Base-by-base conservation (phyloP, 2,888 invertebrate genomes). In the Uropetala carovei region DNA sequence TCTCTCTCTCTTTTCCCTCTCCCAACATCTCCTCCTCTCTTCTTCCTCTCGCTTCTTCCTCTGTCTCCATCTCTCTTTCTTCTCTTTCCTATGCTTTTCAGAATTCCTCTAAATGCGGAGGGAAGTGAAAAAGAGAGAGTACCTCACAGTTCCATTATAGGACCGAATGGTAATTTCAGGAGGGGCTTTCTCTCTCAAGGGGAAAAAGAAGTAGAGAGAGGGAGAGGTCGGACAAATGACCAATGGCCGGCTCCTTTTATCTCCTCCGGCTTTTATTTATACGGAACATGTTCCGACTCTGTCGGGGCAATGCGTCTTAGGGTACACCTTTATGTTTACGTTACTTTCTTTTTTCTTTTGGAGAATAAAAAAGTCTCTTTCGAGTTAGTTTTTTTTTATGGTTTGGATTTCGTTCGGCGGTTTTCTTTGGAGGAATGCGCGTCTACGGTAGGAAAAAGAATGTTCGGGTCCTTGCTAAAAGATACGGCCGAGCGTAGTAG, bases 91-190 rank as follows among this genome's bases (percentile, higher is more conserved):
- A 22, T 27, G 18, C n/a, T 58, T 57, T 57, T 57, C 85, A 57
- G 27, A 75, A 27, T 75, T 75, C 8, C 75, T 27, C 22, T 3
- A 18, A n/a, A 18, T n/a, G 9, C 68, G 68, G 68, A 11, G 5
- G 27, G 0, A 43, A 43, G 5, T 3, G 43, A 43, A 5, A 43
- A 5, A 43, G 43, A 5, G 43, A 43, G 75, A 75, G 75, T 75
- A 13, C 75, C 75, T 0, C 75, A 75, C 75, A 27, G 75, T 75
- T 13, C 22, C 75, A 75, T 75, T 75, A 75, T 22, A 75, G 75
- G 75, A 13, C 75, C 75, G 75, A 75, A 75, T 75, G 13, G 75
- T 75, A 75, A 75, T 75, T 75, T 75, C 16, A 16, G 22, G n/a
- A 8, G 27, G 75, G 14, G 75, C 9, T 75, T 9, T 75, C 43